Evolutionary conservation across 2,888 invertebrate genomes (phyloP), one percentile per base, ranked within the genome.

Genomic region (Anaspis maculata): DNA sequence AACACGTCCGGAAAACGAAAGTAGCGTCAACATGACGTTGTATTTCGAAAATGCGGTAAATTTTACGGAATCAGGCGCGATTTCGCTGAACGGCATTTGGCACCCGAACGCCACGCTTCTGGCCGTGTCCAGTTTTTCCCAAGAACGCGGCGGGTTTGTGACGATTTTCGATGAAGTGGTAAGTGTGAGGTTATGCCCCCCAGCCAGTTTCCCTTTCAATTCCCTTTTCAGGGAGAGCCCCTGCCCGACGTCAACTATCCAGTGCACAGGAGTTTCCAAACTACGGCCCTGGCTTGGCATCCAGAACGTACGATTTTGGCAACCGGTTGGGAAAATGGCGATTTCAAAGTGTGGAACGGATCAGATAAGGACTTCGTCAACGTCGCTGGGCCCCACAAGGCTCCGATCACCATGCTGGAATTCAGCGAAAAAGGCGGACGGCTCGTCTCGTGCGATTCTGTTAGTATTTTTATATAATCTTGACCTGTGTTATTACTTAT

Each of bases 291-390:
- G 19, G 74, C 79, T 2, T 96, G 96, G 95, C 95, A 96, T 66
- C 92, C 95, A 1, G 79, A 78, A 30, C 76, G 82, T 54, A 78
- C 79, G 34, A 71, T 90, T 35, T 65, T 96, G 30, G 84, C 83
- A 2, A 83, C 84, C 24, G 91, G 90, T 3, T 95, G 92, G 90
- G 91, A 92, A 66, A 89, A 82, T 54, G 95, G 95, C 5, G 90
- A 91, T 57, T 70, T 96, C 3, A 77, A 81, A 52, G 76, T 89
- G 23, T 89, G 89, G 87, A 79, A 80, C 21, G 79, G 77, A n/a
- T 72, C 73, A 25, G 71, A 70, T 35, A 68, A 70, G 10, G 75
- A 78, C 30, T 83, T 83, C 67, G 72, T 74, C 38, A 76, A 72
- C 42, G 72, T 79, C 33, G 77, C 73, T 52, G 76, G 75, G 2